Evolutionary conservation across 1,140 invertebrate genomes (phyloP).

Genomic region (Ephestia elutella): DNA sequence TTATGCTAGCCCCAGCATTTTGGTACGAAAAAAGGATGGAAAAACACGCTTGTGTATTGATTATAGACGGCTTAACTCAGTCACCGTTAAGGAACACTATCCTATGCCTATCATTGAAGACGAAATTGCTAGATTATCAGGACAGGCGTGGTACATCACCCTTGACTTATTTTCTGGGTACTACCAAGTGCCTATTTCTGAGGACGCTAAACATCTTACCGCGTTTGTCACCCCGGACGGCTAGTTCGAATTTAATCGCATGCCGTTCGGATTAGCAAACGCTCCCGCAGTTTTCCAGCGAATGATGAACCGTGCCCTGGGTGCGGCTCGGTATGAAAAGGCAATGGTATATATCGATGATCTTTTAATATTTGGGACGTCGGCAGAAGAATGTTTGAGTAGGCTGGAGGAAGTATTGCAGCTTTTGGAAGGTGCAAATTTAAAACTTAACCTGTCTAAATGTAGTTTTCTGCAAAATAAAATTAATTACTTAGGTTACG

Average conservation of each 20-base stretch:
- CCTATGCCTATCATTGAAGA: constrained; percentile 7
- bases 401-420: constrained; percentile 13
- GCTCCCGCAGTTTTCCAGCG: constrained; percentile 16
- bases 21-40: constrained; percentile 3
- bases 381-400: neutral
- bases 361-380: constrained; percentile 7
- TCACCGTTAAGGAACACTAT: neutral
- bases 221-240: too few relatives aligned
- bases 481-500: constrained; percentile 31
- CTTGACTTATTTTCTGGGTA: too few relatives aligned
- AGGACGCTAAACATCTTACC: too few relatives aligned
- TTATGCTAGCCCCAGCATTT: constrained; percentile 6
- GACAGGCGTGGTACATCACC: too few relatives aligned
- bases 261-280: constrained; percentile 20
- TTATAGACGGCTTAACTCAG: neutral
- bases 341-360: constrained; percentile 14
- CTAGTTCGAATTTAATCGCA: constrained; percentile 7
- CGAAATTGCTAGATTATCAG: too few relatives aligned
- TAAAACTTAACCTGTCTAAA: constrained; percentile 31
- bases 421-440: constrained; percentile 8
- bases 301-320: constrained; percentile 19
- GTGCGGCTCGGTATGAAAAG: too few relatives aligned
- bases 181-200: too few relatives aligned
- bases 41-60: neutral
- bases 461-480: constrained; percentile 22